Percentiles rank a stretch among this genome's conserved stretches.
Evolutionary conservation across 2,888 invertebrate species (phyloP).

Genomic region (Anticlea derivata): DNA sequence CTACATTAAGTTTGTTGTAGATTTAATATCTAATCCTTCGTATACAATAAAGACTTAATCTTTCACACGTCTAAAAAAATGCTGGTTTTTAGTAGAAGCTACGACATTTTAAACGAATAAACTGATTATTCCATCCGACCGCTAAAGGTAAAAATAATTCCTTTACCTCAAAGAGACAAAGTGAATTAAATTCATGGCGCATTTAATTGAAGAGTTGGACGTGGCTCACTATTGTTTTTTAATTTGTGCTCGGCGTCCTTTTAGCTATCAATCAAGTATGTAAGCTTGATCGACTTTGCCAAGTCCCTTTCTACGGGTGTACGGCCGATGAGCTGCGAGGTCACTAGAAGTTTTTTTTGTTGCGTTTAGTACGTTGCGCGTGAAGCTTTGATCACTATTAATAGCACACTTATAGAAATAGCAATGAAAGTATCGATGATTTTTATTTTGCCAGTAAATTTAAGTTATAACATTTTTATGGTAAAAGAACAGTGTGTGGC

Average conservation of each 20-base stretch:
- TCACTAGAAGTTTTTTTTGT: constrained; percentile 12
- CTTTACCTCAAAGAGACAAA: constrained; percentile 32
- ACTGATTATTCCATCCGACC: constrained; percentile 1
- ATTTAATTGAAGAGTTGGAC: constrained; percentile 60
- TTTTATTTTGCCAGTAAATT: too few species aligned
- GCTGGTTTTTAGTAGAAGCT: background rate
- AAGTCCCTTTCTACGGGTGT: constrained; percentile 35
- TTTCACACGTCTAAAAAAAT: too few species aligned
- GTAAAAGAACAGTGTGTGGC: too few species aligned
- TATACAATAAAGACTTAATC: too few species aligned
- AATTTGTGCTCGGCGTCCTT: constrained; percentile 70
- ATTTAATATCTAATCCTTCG: too few species aligned
- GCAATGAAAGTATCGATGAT: background rate
- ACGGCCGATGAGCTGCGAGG: constrained; percentile 28
- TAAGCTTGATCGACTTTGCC: constrained; percentile 46
- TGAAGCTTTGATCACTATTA: constrained; percentile 1
- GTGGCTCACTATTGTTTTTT: constrained; percentile 57
- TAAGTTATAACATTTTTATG: too few species aligned
- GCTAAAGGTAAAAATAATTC: constrained; percentile 21
- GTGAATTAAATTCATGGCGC: constrained; percentile 42
- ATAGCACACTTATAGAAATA: background rate
- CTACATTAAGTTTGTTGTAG: too few species aligned
- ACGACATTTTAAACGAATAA: background rate
- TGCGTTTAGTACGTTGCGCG: constrained; percentile 10
- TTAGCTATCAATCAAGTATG: constrained; percentile 74